Evolutionary conservation across 2,888 invertebrate genomes (phyloP).

Genomic region (Agrochola lychnidis): DNA sequence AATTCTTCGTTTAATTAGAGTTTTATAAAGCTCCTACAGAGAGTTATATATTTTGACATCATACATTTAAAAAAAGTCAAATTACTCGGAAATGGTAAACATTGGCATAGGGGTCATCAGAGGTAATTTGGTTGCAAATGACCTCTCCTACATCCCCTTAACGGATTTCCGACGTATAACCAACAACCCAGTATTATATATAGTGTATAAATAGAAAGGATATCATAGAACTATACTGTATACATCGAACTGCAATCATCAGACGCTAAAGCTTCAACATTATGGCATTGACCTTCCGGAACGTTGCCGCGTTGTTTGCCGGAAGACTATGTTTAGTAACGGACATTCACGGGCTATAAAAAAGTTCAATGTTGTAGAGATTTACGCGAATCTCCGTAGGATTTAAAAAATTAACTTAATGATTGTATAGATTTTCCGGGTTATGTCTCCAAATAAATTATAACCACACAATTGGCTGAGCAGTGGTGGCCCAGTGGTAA

Average conservation of each 20-base stretch:
- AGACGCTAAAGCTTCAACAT: not conserved
- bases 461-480: too few species aligned
- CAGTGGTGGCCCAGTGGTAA: too few species aligned
- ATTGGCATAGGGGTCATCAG: too few species aligned
- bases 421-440: not conserved
- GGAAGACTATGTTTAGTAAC: slow-evolving; percentile 44
- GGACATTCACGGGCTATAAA: slow-evolving; percentile 33
- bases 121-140: too few species aligned
- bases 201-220: not conserved
- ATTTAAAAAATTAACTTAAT: not conserved
- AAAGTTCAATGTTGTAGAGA: slow-evolving; percentile 17
- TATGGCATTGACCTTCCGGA: slow-evolving; percentile 49
- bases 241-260: not conserved
- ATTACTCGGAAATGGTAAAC: too few species aligned
- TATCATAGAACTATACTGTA: not conserved
- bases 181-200: too few species aligned
- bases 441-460: not conserved
- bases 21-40: too few species aligned
- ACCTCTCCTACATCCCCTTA: too few species aligned
- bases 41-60: too few species aligned
- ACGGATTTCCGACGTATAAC: too few species aligned
- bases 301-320: not conserved
- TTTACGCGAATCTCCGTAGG: slow-evolving; percentile 3
- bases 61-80: too few species aligned
- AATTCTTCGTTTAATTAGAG: too few species aligned